phyloP scores from a whole-genome alignment of 2,113 vertebrate genomes.

The Hippocampus abdominalis region DNA sequence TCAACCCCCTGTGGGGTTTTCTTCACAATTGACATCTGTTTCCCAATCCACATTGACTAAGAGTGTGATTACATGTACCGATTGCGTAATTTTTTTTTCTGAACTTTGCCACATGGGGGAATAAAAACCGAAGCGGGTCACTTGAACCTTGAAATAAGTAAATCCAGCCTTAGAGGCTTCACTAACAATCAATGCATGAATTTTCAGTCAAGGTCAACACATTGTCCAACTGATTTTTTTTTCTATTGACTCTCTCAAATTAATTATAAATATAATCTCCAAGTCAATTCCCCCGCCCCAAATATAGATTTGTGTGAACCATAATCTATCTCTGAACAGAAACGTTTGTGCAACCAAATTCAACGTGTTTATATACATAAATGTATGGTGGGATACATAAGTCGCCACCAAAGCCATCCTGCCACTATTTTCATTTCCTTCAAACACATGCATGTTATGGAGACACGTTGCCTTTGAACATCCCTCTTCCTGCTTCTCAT shows the following conservation, averaged over 20 bases:
- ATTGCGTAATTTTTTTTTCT: neutral
- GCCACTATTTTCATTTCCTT: constrained; percentile 1
- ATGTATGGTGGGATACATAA: neutral
- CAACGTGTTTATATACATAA: neutral
- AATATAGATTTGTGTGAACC: constrained; percentile 1
- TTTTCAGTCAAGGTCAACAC: neutral
- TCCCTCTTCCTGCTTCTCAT: constrained; percentile 30
- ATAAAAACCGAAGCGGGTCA: neutral
- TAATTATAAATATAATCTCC: neutral
- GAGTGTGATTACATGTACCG: neutral
- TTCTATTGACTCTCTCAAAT: neutral
- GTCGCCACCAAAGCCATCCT: neutral
- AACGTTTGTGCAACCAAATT: neutral
- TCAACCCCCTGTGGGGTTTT: no score
- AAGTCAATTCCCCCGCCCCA: neutral
- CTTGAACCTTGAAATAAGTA: neutral
- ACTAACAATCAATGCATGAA: neutral
- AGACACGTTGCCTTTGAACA: constrained; percentile 15
- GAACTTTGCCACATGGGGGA: constrained; percentile 1
- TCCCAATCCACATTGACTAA: neutral
- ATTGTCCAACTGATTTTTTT: neutral
- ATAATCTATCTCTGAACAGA: neutral
- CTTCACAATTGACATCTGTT: neutral
- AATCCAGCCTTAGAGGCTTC: constrained; percentile 4
- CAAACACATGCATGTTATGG: neutral